phyloP scores from a whole-genome alignment of 2,888 invertebrate species.

The Mesochorus sp. region DNA sequence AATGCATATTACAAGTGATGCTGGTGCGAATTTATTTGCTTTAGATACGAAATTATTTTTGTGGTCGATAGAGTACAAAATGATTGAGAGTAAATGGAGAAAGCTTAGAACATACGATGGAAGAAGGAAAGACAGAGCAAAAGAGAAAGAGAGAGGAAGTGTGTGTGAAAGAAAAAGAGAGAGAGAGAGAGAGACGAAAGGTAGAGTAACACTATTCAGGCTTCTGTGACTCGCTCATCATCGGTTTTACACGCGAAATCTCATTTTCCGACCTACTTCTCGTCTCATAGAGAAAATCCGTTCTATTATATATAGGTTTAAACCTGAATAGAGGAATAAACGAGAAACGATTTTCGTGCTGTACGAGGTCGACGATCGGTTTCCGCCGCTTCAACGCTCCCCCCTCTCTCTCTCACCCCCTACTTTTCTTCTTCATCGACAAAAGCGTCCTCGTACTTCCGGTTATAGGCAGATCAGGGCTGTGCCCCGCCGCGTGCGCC shows the following conservation, averaged over 20 bases:
- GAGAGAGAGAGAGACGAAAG: neutral
- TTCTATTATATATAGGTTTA: neutral
- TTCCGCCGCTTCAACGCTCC: slow-evolving; percentile 14
- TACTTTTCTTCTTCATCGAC: slow-evolving; percentile 3
- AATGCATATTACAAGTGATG: too few relatives aligned
- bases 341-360: slow-evolving; percentile 38
- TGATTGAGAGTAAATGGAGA: neutral
- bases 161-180: too few relatives aligned
- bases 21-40: too few relatives aligned
- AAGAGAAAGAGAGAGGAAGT: neutral
- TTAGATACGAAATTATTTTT: neutral
- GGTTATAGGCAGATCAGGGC: slow-evolving; percentile 59
- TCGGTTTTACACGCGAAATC: slow-evolving; percentile 48
- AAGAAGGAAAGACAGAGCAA: neutral
- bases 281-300: neutral
- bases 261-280: slow-evolving; percentile 52
- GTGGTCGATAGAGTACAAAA: neutral
- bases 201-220: slow-evolving; percentile 31
- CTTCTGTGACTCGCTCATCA: slow-evolving; percentile 35
- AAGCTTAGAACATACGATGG: neutral
- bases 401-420: neutral
- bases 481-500: slow-evolving; percentile 50
- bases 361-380: slow-evolving; percentile 27
- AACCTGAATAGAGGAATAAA: slow-evolving; percentile 42
- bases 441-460: slow-evolving; percentile 59